Base-by-base conservation (phyloP, 2,113 vertebrate genomes). In the Sardina pilchardus region DNA sequence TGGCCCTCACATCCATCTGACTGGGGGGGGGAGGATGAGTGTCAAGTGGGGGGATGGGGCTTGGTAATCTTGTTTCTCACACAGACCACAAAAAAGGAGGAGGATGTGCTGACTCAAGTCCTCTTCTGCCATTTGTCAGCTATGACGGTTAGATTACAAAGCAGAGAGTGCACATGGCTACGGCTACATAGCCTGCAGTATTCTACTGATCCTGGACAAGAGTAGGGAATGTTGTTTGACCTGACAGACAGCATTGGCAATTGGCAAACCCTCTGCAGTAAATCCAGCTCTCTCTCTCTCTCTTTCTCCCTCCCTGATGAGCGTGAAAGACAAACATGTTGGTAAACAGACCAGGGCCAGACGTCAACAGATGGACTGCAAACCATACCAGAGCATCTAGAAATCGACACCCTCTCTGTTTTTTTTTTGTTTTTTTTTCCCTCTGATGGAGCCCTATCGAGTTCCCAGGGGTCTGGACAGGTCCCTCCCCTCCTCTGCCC, bases 321-420 rank as follows among this genome's bases (percentile, higher is more conserved):
- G 12, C 34, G 26, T 34, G 26, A 26, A 14, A 71, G 43, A 12
- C 85, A 89, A 47, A 88, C 67, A 26, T 88, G 43, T 85, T 81
- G 85, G 63, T 85, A 89, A 86, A 86, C 83, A 85, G 14, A 24
- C 36, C 71, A 36, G 3, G 56, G 82, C 50, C 39, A 87, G 85
- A 88, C 43, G 24, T 50, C 48, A 90, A 47, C 88, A 88, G 86
- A 91, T 90, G 91, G 81, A 87, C 44, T 78, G 36, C 34, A 44
- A 53, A 48, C n/a, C 9, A 44, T 85, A 86, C 50, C 26, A 4
- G 56, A 44, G 26, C 19, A 44, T 83, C 67, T n/a, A n/a, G 17
- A 36, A 81, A 42, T 87, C 80, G 44, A 85, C 50, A 56, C n/a
- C 0, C 8, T n/a, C 71, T 84, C 75, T 44, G 3, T 36, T 10